Base-by-base conservation (phyloP, 2,888 invertebrate genomes). In the Macropis europaea region DNA sequence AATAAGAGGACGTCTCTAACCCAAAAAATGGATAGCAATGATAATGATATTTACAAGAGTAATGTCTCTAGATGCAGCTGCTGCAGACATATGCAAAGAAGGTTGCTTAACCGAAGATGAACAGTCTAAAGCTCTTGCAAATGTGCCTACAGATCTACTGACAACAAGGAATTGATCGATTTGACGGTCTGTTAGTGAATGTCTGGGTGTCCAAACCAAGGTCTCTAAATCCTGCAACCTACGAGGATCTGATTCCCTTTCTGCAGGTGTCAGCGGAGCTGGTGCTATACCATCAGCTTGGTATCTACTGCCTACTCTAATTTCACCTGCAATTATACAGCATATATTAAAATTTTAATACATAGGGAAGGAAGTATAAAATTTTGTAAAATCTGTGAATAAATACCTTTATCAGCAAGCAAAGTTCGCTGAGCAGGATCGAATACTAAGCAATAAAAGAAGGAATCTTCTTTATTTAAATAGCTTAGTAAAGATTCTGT, bases 391-490 rank as follows among this genome's bases (percentile, higher is more conserved):
- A n/a, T n/a, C n/a, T 7, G 26, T 24, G 15, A 15, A 24, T 45
- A 36, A 32, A 69, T 80, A 90, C 97, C 99, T 93, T 99, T 98
- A 92, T 99, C 99, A 86, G 99, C 99, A 90, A 99, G 93, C 90
- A 99, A 93, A 86, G 99, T 99, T 92, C 98, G 98, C 92, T 99
- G 98, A 91, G 97, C 95, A 84, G 99, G 99, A 93, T 99, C 99
- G 92, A 99, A 99, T 86, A 99, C 99, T 91, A 99, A 93, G 91
- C 99, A 99, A 92, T 99, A 99, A 93, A 99, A 99, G 93, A 99
- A 99, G 90, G 97, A 95, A 92, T 99, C 99, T 94, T 97, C 97
- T 93, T 97, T 98, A 92, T 97, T 96, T 90, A 99, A 94, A 93
- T 99, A 99, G 91, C 97, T 97, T 90, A 95, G 93, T 88, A 98